A percentile compares a stretch with the other conserved stretches of the same genome.
phyloP scores from a whole-genome alignment of 2,113 vertebrate genomes.

The Lynx canadensis region DNA sequence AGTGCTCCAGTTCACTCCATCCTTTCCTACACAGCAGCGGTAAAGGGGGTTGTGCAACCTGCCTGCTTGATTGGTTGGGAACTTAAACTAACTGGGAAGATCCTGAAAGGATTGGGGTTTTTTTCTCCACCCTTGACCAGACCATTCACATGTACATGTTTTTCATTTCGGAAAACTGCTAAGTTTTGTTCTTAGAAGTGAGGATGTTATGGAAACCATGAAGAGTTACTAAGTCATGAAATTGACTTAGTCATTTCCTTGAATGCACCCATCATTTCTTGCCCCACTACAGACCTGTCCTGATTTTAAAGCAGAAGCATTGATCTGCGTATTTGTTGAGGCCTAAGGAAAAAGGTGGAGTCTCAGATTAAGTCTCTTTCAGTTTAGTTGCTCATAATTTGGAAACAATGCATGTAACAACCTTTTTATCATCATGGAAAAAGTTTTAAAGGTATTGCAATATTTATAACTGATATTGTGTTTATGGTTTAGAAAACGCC shows the following conservation, averaged over 20 bases:
- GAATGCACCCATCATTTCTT: not conserved
- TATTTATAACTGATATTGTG: conserved; percentile 19
- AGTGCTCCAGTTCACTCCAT: conserved; percentile 7
- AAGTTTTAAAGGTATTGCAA: not conserved
- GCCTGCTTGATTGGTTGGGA: conserved; percentile 65
- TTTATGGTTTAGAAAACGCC: conserved; percentile 58
- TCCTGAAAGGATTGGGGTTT: conserved; percentile 62
- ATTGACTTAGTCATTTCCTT: not conserved
- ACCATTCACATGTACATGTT: conserved; percentile 61
- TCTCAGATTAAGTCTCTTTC: not conserved
- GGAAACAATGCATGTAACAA: not conserved
- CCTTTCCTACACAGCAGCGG: not conserved
- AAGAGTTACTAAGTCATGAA: conserved; percentile 67
- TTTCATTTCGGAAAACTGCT: conserved; percentile 75
- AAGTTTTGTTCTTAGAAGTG: conserved; percentile 70
- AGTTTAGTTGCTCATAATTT: not conserved
- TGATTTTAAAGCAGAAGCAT: not conserved
- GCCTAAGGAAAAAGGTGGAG: not conserved
- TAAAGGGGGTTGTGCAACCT: conserved; percentile 54
- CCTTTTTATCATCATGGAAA: not conserved
- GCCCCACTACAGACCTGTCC: not conserved
- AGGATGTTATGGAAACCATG: conserved; percentile 54
- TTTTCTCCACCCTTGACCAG: conserved; percentile 19
- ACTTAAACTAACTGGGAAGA: conserved; percentile 66
- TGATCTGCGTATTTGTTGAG: not conserved